Evolutionary conservation across 2,797 vertebrate genomes (phyloP).

Genomic region (Acomys russatus): DNA sequence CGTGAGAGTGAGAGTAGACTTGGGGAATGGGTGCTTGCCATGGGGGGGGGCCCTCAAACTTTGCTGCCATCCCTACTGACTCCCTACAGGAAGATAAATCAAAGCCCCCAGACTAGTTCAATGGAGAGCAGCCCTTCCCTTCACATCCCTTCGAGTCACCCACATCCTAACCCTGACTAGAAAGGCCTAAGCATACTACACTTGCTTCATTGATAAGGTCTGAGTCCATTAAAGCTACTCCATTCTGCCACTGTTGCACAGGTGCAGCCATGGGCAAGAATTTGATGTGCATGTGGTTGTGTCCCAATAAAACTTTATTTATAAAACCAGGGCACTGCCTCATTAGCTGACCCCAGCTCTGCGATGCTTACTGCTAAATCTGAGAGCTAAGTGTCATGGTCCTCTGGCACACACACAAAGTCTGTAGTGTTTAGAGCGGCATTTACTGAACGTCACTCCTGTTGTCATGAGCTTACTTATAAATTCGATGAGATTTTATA

Average conservation of each 20-base stretch:
- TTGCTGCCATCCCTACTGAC: not conserved
- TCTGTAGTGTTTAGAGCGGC: not conserved
- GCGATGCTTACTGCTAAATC: not conserved
- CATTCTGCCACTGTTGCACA: not conserved
- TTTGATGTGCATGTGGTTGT: not conserved
- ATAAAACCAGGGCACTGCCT: not conserved
- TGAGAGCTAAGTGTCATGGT: not conserved
- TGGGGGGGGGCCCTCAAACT: not conserved
- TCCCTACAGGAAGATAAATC: not conserved
- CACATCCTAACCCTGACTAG: not conserved
- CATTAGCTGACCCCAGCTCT: not conserved
- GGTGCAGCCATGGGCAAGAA: not conserved
- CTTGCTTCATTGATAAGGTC: not conserved
- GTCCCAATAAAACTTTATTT: constrained; percentile 10
- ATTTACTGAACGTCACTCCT: constrained; percentile 18
- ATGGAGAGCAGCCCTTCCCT: not conserved
- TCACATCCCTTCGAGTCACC: not conserved
- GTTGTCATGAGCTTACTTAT: not conserved
- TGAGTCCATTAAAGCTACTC: not conserved
- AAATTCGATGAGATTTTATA: constrained; percentile 13
- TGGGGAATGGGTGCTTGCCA: not conserved
- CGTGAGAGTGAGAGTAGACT: not conserved
- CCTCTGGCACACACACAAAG: not conserved
- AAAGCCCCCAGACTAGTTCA: not conserved
- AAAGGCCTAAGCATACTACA: not conserved